Evolutionary conservation across 2,888 invertebrate species (phyloP).

Genomic region (Tetranychus truncatus): DNA sequence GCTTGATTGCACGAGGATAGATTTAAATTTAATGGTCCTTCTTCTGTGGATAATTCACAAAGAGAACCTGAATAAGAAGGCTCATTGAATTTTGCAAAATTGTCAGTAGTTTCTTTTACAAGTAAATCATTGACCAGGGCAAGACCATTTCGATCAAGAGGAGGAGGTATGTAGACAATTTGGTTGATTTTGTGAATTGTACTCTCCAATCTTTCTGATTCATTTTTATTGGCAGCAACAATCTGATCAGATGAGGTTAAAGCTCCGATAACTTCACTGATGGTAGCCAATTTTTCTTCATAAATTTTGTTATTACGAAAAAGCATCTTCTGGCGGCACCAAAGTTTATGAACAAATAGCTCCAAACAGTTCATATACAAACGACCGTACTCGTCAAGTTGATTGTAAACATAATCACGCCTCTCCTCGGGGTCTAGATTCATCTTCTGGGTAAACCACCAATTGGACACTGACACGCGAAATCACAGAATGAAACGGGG

Average conservation of each 20-base stretch:
- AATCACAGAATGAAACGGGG: background rate
- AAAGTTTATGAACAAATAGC: conserved; percentile 6
- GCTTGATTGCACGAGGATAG: background rate
- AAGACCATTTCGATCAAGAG: background rate
- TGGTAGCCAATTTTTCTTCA: conserved; percentile 6
- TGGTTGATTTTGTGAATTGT: conserved; percentile 1
- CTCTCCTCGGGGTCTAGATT: background rate
- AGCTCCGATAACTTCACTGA: conserved; percentile 5
- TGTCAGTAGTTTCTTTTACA: background rate
- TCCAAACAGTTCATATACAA: conserved; percentile 8
- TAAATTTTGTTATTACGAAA: background rate
- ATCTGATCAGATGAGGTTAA: background rate
- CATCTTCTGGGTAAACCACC: background rate
- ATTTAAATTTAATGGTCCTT: background rate
- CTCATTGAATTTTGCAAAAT: background rate
- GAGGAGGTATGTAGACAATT: background rate
- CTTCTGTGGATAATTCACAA: background rate
- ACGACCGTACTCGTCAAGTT: conserved; percentile 1
- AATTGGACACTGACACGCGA: background rate
- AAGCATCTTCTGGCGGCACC: background rate
- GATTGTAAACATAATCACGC: conserved; percentile 7
- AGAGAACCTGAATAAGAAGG: background rate
- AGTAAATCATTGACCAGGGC: conserved; percentile 1
- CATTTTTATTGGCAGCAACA: conserved; percentile 2
- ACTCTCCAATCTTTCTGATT: background rate